phyloP scores from a whole-genome alignment of 2,888 invertebrate genomes.

The Cantharis flavilabris region DNA sequence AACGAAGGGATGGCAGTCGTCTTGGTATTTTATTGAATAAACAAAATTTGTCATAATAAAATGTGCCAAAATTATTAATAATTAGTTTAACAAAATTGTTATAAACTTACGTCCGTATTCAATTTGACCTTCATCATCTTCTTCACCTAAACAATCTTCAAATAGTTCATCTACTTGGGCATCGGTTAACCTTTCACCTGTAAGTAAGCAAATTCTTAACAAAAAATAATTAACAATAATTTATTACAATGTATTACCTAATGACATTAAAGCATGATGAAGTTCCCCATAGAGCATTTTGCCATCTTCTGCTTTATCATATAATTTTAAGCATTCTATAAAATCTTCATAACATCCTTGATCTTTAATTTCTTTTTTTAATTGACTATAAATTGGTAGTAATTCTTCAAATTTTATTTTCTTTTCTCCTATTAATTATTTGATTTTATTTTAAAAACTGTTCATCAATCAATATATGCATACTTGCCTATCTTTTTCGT shows the following conservation, averaged over 20 bases:
- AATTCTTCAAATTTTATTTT: conserved; percentile 92
- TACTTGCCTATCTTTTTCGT: conserved; percentile 82
- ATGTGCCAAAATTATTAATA: too few species aligned
- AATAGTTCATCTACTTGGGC: conserved; percentile 76
- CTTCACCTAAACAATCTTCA: conserved; percentile 86
- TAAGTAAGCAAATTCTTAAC: conserved; percentile 6
- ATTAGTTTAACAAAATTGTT: too few species aligned
- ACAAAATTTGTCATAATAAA: too few species aligned
- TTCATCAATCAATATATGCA: not conserved
- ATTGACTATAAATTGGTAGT: conserved; percentile 90
- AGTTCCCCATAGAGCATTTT: conserved; percentile 95
- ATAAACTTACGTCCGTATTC: conserved; percentile 85
- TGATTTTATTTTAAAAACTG: conserved; percentile 32
- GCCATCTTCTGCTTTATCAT: conserved; percentile 97
- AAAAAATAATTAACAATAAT: not conserved
- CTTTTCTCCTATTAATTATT: conserved; percentile 73
- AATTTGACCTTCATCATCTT: conserved; percentile 93
- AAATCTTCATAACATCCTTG: conserved; percentile 98
- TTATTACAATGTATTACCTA: conserved; percentile 66
- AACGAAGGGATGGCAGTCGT: too few species aligned
- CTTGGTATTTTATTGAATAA: too few species aligned
- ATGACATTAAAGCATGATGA: conserved; percentile 87
- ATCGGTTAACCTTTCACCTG: conserved; percentile 84
- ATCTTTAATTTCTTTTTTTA: conserved; percentile 88
- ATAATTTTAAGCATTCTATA: conserved; percentile 98